Evolutionary conservation across 2,113 vertebrate species (phyloP), one percentile per base, ranked within the genome.

Genomic region (Accipiter virgatus): DNA sequence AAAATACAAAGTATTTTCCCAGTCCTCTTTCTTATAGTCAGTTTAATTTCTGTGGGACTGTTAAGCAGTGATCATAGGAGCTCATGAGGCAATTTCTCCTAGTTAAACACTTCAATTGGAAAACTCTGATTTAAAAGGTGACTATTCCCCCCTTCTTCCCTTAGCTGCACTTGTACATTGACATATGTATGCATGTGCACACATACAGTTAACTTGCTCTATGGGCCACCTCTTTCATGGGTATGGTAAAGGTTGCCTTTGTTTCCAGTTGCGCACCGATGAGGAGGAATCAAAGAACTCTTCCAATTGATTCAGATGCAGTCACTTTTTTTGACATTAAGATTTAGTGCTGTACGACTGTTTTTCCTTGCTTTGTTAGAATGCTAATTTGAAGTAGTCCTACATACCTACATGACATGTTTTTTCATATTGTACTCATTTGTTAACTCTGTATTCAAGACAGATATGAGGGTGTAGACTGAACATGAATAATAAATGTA

Each of bases 171-270:
- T n/a, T 36, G 26, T 47, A 1, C 5, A 26, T 18, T 9, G 16
- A 43, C 22, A 3, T 29, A 17, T 11, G 10, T 11, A 20, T 0
- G 8, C 20, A 10, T 1, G 4, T 56, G 22, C 31, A 7, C 17
- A 13, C 23, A 8, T 31, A 16, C n/a, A 52, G 50, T 55, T 27
- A 29, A 16, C 56, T 58, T 81, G 20, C 81, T 58, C 48, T 4
- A 11, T 22, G 40, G 40, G 40, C 12, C 12, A 27, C 17, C 36
- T 52, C 55, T 27, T 38, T 55, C 12, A 5, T 20, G 61, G 12
- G 29, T 13, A 7, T 36, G 21, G 43, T 53, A 5, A 45, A 32
- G 34, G 25, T 47, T 75, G 58, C 48, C 36, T 55, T 81, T 70
- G 43, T 59, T 90, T 53, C 52, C n/a, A 42, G 43, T 38, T 81